phyloP scores from a whole-genome alignment of 2,797 vertebrate species.

The Capromys pilorides region DNA sequence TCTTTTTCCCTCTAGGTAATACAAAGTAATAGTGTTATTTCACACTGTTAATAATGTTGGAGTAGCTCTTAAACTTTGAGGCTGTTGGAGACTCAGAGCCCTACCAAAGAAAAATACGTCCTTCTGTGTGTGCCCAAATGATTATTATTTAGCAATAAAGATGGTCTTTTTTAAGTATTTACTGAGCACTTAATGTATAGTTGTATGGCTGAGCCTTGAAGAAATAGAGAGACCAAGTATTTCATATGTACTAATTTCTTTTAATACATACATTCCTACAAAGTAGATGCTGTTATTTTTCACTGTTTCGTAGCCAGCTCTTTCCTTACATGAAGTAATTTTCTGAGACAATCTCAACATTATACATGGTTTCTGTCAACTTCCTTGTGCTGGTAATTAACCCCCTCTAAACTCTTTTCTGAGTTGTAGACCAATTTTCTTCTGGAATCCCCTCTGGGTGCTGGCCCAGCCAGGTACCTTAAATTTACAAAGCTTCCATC shows the following conservation, averaged over 20 bases:
- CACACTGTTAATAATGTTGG: not conserved
- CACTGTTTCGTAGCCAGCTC: not conserved
- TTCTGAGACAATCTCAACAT: not conserved
- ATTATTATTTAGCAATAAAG: not conserved
- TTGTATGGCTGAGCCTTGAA: not conserved
- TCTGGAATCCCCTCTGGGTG: not conserved
- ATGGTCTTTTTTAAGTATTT: not conserved
- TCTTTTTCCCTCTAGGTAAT: not conserved
- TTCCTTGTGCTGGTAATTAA: not conserved
- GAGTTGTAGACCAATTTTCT: not conserved
- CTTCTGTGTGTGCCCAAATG: not conserved
- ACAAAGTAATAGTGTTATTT: not conserved
- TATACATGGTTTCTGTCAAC: not conserved
- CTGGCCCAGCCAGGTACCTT: not conserved
- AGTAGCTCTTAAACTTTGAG: not conserved
- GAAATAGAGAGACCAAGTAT: not conserved
- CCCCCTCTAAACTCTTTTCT: not conserved
- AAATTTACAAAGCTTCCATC: not conserved
- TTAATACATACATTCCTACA: not conserved
- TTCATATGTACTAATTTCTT: not conserved
- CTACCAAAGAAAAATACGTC: not conserved
- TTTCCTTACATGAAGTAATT: slow-evolving; percentile 7
- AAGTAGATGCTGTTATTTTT: not conserved
- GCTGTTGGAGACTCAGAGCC: not conserved
- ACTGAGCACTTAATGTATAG: not conserved